phyloP scores from a whole-genome alignment of 2,888 invertebrate species.

The Hermaeophaga mercurialis region DNA sequence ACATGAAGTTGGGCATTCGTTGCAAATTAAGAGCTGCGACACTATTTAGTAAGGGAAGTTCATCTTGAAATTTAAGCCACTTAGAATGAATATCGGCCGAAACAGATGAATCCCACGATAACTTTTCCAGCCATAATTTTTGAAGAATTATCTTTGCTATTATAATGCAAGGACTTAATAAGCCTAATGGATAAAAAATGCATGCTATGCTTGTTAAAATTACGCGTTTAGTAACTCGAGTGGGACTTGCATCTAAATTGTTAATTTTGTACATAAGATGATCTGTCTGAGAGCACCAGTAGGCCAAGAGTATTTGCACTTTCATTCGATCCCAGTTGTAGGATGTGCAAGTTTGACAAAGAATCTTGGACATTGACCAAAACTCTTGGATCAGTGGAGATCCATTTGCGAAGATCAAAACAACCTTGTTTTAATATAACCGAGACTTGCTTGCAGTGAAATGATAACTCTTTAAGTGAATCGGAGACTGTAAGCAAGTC shows the following conservation, averaged over 20 bases:
- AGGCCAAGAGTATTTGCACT: conserved; percentile 9
- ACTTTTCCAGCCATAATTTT: conserved; percentile 6
- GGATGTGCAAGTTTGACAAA: neutral
- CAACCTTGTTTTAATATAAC: neutral
- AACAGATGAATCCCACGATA: conserved; percentile 14
- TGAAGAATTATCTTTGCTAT: conserved; percentile 14
- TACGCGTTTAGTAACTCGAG: conserved; percentile 13
- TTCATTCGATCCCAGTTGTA: conserved; percentile 1
- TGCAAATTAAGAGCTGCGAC: conserved; percentile 8
- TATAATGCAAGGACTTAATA: conserved; percentile 25
- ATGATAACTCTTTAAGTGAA: neutral
- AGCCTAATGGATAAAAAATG: conserved; percentile 26
- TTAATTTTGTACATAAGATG: conserved; percentile 13
- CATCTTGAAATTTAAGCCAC: conserved; percentile 2
- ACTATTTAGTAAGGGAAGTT: conserved; percentile 7
- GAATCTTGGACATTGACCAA: neutral
- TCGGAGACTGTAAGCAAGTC: conserved; percentile 14
- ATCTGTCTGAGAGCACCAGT: conserved; percentile 15
- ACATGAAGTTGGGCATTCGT: conserved; percentile 13
- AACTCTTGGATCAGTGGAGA: neutral
- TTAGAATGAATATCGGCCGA: neutral
- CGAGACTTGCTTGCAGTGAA: conserved; percentile 7
- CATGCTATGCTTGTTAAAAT: conserved; percentile 17
- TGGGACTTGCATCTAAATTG: neutral
- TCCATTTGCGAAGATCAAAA: conserved; percentile 7